Evolutionary conservation across 2,888 invertebrate species (phyloP).

Genomic region (Cordilura impudica): DNA sequence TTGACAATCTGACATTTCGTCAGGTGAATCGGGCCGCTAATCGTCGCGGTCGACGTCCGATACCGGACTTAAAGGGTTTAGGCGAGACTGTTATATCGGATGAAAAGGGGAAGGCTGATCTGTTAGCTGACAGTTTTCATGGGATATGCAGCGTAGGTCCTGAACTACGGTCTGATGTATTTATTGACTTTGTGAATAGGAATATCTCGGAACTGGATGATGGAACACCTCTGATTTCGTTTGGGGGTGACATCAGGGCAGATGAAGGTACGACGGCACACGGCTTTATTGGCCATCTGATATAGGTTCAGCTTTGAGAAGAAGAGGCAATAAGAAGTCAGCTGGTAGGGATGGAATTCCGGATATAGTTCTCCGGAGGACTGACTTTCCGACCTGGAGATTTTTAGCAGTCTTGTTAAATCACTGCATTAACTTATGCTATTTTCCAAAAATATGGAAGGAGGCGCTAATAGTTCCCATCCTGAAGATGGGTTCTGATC

Average conservation of each 20-base stretch:
- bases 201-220: neutral
- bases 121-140: neutral
- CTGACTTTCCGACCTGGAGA: neutral
- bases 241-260: neutral
- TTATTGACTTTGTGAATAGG: neutral
- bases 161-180: too few relatives aligned
- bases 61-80: too few relatives aligned
- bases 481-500: neutral
- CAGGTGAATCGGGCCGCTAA: too few relatives aligned
- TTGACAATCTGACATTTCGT: too few relatives aligned
- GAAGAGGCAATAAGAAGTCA: neutral
- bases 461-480: neutral
- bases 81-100: too few relatives aligned
- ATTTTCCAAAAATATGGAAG: neutral
- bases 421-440: constrained; percentile 7
- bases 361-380: neutral
- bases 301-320: neutral
- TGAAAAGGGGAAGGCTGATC: too few relatives aligned
- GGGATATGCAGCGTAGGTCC: neutral
- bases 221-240: neutral
- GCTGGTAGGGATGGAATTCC: neutral
- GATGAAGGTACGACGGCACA: neutral
- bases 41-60: too few relatives aligned
- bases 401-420: neutral
- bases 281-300: neutral